Evolutionary conservation across 2,888 invertebrate species (phyloP).

Genomic region (Netelia inedita): DNA sequence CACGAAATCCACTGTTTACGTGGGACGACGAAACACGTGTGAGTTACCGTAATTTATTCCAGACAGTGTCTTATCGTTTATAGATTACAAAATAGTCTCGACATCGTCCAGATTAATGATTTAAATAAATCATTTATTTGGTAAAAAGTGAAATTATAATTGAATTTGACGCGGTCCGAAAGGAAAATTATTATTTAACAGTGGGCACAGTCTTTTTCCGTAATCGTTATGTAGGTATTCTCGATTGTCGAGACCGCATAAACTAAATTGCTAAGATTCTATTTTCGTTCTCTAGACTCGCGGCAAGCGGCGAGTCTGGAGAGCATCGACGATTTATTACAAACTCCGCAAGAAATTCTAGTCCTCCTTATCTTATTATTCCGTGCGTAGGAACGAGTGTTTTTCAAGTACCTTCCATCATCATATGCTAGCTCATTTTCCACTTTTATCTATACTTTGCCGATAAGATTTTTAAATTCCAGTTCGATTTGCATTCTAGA

Average conservation of each 20-base stretch:
- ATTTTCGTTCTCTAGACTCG: neutral
- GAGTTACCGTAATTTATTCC: neutral
- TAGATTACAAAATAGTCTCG: neutral
- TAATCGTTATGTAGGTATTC: neutral
- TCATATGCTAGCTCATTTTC: neutral
- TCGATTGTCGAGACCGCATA: neutral
- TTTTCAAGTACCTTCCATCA: constrained; percentile 15
- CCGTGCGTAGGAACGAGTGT: constrained; percentile 12
- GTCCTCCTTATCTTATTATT: constrained; percentile 16
- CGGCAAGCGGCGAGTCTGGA: constrained; percentile 9
- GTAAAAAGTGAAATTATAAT: neutral
- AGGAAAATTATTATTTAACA: no score
- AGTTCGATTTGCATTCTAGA: neutral
- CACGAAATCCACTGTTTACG: constrained; percentile 35
- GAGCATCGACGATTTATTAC: constrained; percentile 34
- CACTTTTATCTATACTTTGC: neutral
- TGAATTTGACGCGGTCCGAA: neutral
- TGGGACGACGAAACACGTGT: constrained; percentile 7
- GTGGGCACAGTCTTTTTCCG: no score
- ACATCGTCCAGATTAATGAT: neutral
- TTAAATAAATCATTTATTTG: neutral
- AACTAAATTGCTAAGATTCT: neutral
- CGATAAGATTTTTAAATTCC: neutral
- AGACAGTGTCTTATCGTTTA: neutral
- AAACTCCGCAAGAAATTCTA: constrained; percentile 18